These are phyloP conservation scores for Agrypnia vestita DNA, from an alignment of 1,140 invertebrate species.

Conservation along the genomic window DNA sequence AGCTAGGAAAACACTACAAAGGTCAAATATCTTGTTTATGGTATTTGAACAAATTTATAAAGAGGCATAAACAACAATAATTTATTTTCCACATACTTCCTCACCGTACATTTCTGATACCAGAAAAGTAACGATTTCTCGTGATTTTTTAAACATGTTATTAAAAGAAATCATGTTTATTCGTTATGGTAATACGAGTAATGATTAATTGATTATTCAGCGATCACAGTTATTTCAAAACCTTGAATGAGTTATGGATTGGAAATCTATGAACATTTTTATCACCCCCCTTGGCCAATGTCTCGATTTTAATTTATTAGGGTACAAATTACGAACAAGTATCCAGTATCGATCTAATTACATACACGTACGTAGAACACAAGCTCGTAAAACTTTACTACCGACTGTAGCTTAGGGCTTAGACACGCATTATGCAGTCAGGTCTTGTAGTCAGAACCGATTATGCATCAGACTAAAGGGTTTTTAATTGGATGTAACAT, in stretches of 20 bases:
- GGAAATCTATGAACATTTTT: too few relatives aligned
- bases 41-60: too few relatives aligned
- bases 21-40: too few relatives aligned
- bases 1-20: not conserved
- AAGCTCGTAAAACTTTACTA: not conserved
- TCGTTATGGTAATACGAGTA: not conserved
- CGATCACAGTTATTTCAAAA: too few relatives aligned
- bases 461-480: too few relatives aligned
- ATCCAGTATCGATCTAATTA: slow-evolving; percentile 1
- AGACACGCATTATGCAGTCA: not conserved
- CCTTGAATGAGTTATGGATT: too few relatives aligned
- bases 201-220: too few relatives aligned
- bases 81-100: too few relatives aligned
- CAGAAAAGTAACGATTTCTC: too few relatives aligned
- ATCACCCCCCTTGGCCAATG: not conserved
- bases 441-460: not conserved
- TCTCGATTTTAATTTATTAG: not conserved
- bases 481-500: too few relatives aligned
- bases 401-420: not conserved
- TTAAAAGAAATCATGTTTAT: not conserved
- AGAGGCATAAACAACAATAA: too few relatives aligned
- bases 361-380: not conserved
- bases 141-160: not conserved
- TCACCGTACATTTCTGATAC: too few relatives aligned
- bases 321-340: not conserved